phyloP scores from a whole-genome alignment of 1,140 invertebrate species.

The Dendrolimus punctatus region DNA sequence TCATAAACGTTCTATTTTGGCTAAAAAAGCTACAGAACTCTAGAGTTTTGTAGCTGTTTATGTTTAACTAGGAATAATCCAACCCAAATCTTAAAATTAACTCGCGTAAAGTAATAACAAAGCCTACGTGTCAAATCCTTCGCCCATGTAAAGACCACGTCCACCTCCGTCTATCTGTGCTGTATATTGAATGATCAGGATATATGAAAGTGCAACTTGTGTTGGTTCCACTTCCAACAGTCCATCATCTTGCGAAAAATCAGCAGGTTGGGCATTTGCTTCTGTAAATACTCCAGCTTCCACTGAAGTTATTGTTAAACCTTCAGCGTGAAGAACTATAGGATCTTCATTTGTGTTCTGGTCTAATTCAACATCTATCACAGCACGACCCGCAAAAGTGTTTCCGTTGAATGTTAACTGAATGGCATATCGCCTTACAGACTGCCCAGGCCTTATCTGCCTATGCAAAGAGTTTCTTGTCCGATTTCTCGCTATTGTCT shows the following conservation, averaged over 20 bases:
- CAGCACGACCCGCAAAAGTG: conserved; percentile 29
- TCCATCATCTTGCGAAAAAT: conserved; percentile 17
- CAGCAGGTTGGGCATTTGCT: conserved; percentile 16
- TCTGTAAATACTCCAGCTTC: conserved; percentile 29
- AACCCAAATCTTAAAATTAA: too few species aligned
- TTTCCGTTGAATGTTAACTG: conserved; percentile 27
- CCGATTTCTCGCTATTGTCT: conserved; percentile 4
- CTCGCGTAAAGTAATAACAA: conserved; percentile 1
- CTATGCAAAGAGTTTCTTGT: conserved; percentile 7
- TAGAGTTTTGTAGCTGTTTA: too few species aligned
- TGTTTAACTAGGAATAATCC: too few species aligned
- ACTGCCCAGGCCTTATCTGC: conserved; percentile 36
- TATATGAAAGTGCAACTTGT: conserved; percentile 16
- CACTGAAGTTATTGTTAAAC: conserved; percentile 26
- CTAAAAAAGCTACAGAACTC: too few species aligned
- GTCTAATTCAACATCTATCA: conserved; percentile 34
- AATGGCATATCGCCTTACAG: conserved; percentile 26
- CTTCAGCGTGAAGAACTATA: conserved; percentile 31
- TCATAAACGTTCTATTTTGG: too few species aligned
- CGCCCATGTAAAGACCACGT: conserved; percentile 27
- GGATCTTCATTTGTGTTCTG: conserved; percentile 22
- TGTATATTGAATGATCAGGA: conserved; percentile 48
- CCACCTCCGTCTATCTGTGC: conserved; percentile 46
- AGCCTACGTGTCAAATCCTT: conserved; percentile 29
- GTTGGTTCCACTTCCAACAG: conserved; percentile 28